Conservation (phyloP, 2,888 invertebrate species). For the Callyntrura sp. region DNA sequence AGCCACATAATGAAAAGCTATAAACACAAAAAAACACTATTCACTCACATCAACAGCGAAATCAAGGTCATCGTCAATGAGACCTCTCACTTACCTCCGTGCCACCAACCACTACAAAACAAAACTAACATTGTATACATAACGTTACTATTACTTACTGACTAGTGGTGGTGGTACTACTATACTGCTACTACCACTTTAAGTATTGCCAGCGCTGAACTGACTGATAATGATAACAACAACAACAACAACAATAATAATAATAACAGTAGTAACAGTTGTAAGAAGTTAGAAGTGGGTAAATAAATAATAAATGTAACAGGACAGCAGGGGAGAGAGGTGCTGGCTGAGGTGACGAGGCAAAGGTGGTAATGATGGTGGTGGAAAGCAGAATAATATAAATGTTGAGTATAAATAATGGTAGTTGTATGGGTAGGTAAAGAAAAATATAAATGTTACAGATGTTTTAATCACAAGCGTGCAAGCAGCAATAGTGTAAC, state of each 20-base stretch:
- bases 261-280: not conserved
- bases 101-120: constrained; percentile 28
- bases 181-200: constrained; percentile 1
- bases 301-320: not conserved
- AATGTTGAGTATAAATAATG: not conserved
- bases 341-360: not conserved
- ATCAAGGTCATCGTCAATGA: constrained; percentile 68
- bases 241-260: not conserved
- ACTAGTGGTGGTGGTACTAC: too few relatives aligned
- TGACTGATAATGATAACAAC: constrained; percentile 5
- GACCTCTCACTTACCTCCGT: constrained; percentile 5
- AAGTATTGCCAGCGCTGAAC: not conserved
- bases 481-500: too few relatives aligned
- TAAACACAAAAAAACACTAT: not conserved
- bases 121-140: constrained; percentile 7
- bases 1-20: not conserved
- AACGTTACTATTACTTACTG: too few relatives aligned
- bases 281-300: not conserved
- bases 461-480: too few relatives aligned
- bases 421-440: not conserved
- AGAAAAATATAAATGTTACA: too few relatives aligned
- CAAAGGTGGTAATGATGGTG: not conserved
- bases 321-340: not conserved
- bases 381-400: not conserved
- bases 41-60: constrained; percentile 64